Conservation (phyloP, 2,888 invertebrate genomes). For the Andrena hattorfiana region DNA sequence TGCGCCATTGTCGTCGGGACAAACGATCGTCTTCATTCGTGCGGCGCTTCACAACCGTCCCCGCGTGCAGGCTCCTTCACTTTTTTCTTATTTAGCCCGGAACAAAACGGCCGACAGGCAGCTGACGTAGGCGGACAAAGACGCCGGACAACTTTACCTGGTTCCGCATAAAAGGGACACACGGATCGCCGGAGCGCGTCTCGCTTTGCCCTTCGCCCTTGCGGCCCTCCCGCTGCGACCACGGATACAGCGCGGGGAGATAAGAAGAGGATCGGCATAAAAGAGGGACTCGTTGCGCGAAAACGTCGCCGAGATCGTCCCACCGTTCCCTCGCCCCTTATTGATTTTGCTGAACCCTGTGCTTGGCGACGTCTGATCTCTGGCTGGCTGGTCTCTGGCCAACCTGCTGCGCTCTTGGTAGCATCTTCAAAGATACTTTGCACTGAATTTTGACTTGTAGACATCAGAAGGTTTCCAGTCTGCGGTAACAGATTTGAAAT, state of each 20-base stretch:
- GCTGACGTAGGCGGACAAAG: constrained; percentile 73
- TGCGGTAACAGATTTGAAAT: no score
- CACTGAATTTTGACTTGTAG: no score
- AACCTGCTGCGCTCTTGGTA: neutral
- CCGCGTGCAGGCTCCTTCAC: constrained; percentile 65
- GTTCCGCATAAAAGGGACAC: constrained; percentile 68
- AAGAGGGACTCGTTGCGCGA: constrained; percentile 22
- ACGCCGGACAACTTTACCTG: constrained; percentile 65
- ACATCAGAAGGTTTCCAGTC: no score
- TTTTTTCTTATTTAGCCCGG: constrained; percentile 71
- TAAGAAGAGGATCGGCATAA: constrained; percentile 28
- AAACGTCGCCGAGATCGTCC: constrained; percentile 19
- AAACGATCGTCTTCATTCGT: constrained; percentile 69
- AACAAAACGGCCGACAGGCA: constrained; percentile 67
- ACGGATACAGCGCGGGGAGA: constrained; percentile 31
- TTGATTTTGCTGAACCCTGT: constrained; percentile 4
- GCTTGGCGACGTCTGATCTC: neutral
- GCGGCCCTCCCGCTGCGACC: constrained; percentile 46
- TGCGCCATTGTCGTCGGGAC: constrained; percentile 63
- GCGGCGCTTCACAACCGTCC: constrained; percentile 62
- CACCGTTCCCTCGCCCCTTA: constrained; percentile 14
- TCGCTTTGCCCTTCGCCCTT: constrained; percentile 52
- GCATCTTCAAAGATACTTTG: no score
- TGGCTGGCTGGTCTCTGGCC: neutral
- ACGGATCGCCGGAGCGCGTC: constrained; percentile 51